Base-by-base conservation (phyloP, 2,113 vertebrate genomes). In the Sorex fumeus region DNA sequence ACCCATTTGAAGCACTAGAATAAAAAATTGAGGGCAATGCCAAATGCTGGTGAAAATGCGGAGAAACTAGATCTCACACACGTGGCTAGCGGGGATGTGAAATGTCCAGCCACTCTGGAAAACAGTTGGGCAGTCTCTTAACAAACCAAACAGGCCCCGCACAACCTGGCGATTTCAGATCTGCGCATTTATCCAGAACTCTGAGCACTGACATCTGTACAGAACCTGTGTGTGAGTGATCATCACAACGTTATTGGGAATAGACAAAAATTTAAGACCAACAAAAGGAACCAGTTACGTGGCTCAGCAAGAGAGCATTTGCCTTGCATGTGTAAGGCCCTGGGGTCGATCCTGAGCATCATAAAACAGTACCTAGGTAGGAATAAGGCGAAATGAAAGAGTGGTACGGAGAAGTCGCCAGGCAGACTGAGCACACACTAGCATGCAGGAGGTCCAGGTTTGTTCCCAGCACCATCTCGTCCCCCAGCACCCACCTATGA, bases 51-150 rank as follows among this genome's bases (percentile, higher is more conserved):
- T 45, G 74, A 79, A 8, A 67, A 30, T 32, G 16, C 40, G 32
- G n/a, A 32, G 74, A 80, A 43, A 64, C 0, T 0, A 8, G 45
- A 7, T 60, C 27, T 66, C 67, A n/a, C 64, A 0, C 2, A 15
- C 8, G 0, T 0, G 0, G 16, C 28, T 32, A 11, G 3, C 21
- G n/a, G 67, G 77, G 23, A 23, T 0, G 0, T 3, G 28, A 25
- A 7, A 12, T 1, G 36, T 18, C 2, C 18, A 6, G 47, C 13
- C 47, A 4, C 27, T 60, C 25, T 13, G 45, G 66, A 34, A 67
- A n/a, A 60, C 0, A 40, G 21, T 4, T 70, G 9, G 4, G n/a
- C 30, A 21, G 11, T 45, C 47, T 36, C 67, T 70, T 18, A 25
- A 36, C 75, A 74, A 77, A 1, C 25, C 28, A 72, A 91, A 32